Conservation (phyloP, 2,797 vertebrate species). For the Macropus fuliginosus region DNA sequence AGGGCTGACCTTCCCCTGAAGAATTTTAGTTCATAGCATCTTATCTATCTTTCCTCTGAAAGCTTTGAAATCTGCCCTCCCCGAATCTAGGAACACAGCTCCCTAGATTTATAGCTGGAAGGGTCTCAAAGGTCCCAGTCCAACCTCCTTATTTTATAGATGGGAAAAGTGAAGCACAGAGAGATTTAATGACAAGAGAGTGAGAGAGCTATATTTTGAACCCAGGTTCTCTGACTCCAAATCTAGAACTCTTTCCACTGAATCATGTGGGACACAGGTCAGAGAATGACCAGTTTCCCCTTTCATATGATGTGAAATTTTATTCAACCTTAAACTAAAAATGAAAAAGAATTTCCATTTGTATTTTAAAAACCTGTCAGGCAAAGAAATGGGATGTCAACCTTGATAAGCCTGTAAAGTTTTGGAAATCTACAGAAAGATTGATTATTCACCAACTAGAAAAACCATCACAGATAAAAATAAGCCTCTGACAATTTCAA, state of each 20-base stretch:
- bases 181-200: neutral
- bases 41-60: neutral
- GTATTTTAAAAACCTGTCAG: conserved; percentile 19
- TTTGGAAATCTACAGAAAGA: neutral
- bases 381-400: conserved; percentile 15
- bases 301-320: neutral
- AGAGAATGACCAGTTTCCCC: neutral
- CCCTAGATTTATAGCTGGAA: neutral
- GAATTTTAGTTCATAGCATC: neutral
- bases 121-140: neutral
- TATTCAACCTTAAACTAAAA: conserved; percentile 13
- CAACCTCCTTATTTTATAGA: neutral
- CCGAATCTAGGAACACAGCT: neutral
- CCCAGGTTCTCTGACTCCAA: neutral
- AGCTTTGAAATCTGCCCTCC: neutral
- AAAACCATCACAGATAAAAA: conserved; percentile 24
- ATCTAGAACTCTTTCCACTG: neutral
- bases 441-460: conserved; percentile 10
- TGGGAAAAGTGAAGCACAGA: neutral
- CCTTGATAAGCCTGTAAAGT: conserved; percentile 2
- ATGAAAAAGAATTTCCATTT: conserved; percentile 22
- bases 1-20: neutral
- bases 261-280: neutral
- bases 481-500: neutral
- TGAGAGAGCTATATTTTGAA: neutral